Percentiles rank a stretch among this genome's conserved stretches.
phyloP scores from a whole-genome alignment of 2,113 vertebrate species.

The Monopterus albus region DNA sequence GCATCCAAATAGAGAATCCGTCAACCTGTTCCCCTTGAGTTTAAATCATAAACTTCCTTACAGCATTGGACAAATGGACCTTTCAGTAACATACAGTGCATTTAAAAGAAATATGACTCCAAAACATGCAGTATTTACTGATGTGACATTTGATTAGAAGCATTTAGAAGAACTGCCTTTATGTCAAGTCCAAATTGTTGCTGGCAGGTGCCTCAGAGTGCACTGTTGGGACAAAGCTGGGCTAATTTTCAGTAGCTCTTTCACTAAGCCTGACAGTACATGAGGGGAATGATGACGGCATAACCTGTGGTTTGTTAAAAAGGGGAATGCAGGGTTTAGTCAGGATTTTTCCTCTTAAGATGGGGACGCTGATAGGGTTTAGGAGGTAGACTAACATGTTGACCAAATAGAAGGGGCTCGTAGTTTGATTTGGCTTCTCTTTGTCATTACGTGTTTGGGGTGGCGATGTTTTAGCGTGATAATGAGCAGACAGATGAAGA shows the following conservation, averaged over 20 bases:
- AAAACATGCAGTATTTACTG: conserved; percentile 57
- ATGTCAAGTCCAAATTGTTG: conserved; percentile 50
- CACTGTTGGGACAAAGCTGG: conserved; percentile 33
- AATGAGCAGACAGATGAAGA: conserved; percentile 23
- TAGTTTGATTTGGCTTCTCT: conserved; percentile 57
- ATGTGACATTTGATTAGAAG: conserved; percentile 63
- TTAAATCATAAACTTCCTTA: conserved; percentile 60
- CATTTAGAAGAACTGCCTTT: conserved; percentile 53
- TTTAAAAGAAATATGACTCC: conserved; percentile 44
- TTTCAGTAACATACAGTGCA: conserved; percentile 45
- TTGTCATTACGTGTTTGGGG: conserved; percentile 60
- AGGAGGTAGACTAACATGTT: conserved; percentile 67
- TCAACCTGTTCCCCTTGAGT: conserved; percentile 47
- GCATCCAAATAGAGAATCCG: conserved; percentile 56
- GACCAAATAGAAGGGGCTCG: conserved; percentile 60
- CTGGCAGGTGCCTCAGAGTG: conserved; percentile 51
- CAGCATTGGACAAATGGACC: conserved; percentile 63
- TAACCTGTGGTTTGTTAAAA: conserved; percentile 66
- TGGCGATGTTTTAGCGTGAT: conserved; percentile 51
- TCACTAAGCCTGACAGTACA: conserved; percentile 56
- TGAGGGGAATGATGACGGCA: conserved; percentile 57
- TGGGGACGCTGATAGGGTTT: conserved; percentile 64
- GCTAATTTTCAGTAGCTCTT: conserved; percentile 68
- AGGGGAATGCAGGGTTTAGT: conserved; percentile 66
- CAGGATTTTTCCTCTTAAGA: conserved; percentile 63